Percentiles rank a stretch among this genome's conserved stretches.
phyloP scores from a whole-genome alignment of 2,888 invertebrate genomes.

The Coremacera marginata region DNA sequence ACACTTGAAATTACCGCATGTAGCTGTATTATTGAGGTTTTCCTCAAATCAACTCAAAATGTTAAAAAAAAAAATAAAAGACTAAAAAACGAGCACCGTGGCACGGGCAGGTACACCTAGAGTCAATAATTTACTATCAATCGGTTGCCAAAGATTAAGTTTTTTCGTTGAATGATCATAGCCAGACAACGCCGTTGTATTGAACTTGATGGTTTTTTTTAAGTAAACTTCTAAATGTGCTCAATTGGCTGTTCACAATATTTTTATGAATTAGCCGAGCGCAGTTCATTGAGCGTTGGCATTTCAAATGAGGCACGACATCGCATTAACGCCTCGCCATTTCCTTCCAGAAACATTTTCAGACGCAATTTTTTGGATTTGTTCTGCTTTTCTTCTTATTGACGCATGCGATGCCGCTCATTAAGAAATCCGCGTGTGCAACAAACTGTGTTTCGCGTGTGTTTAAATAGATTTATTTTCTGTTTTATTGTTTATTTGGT shows the following conservation, averaged over 20 bases:
- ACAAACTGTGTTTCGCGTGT: not conserved
- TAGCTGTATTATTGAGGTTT: not conserved
- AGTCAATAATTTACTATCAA: too few relatives aligned
- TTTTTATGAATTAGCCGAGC: not conserved
- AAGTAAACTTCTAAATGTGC: not conserved
- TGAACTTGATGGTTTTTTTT: constrained; percentile 5
- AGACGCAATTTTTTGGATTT: constrained; percentile 1
- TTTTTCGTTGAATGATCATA: not conserved
- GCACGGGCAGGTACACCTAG: too few relatives aligned
- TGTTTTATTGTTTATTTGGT: not conserved
- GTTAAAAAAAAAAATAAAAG: not conserved
- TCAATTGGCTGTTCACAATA: not conserved
- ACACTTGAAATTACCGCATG: not conserved
- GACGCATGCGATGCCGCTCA: not conserved
- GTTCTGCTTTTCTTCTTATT: not conserved
- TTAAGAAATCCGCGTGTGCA: not conserved
- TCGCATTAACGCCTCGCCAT: not conserved
- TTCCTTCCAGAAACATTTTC: constrained; percentile 3
- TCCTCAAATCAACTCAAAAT: not conserved
- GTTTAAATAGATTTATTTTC: not conserved
- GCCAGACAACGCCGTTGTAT: not conserved
- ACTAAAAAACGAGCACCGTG: too few relatives aligned
- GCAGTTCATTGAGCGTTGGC: not conserved
- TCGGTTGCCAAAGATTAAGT: too few relatives aligned
- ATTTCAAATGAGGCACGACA: not conserved